Evolutionary conservation across 2,888 invertebrate genomes (phyloP).

Genomic region (Clepsis dumicolana): DNA sequence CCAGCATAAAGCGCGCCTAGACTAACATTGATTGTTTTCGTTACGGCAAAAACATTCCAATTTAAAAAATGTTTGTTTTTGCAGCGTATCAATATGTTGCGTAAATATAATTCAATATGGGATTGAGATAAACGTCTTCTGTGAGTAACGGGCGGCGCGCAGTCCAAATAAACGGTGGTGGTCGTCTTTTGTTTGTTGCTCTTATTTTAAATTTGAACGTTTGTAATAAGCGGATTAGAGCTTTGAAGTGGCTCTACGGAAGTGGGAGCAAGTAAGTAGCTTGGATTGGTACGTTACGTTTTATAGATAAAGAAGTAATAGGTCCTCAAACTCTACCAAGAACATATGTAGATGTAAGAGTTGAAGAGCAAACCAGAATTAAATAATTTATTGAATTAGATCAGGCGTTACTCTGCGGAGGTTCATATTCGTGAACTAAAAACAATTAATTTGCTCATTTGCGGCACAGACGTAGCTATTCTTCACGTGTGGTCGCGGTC

Average conservation of each 20-base stretch:
- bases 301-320: background rate
- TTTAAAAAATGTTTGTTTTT: conserved; percentile 40
- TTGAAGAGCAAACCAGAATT: too few relatives aligned
- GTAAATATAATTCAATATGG: conserved; percentile 44
- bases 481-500: too few relatives aligned
- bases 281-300: background rate
- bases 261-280: conserved; percentile 6
- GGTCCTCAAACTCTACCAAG: background rate
- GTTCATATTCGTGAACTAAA: too few relatives aligned
- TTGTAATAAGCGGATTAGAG: conserved; percentile 63
- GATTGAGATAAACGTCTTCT: conserved; percentile 40
- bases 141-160: conserved; percentile 56
- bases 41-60: conserved; percentile 34
- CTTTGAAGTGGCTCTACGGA: conserved; percentile 66
- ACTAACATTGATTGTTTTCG: conserved; percentile 27
- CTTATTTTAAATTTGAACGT: conserved; percentile 77
- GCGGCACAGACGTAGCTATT: too few relatives aligned
- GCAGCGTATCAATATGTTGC: conserved; percentile 37
- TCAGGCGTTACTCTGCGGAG: too few relatives aligned
- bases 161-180: conserved; percentile 64
- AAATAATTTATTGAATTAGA: too few relatives aligned
- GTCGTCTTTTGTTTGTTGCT: conserved; percentile 73
- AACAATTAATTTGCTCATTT: too few relatives aligned
- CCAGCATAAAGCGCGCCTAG: conserved; percentile 21
- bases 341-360: too few relatives aligned